Conservation (phyloP, 2,797 vertebrate species). For the Enteromius fasciolatus region DNA sequence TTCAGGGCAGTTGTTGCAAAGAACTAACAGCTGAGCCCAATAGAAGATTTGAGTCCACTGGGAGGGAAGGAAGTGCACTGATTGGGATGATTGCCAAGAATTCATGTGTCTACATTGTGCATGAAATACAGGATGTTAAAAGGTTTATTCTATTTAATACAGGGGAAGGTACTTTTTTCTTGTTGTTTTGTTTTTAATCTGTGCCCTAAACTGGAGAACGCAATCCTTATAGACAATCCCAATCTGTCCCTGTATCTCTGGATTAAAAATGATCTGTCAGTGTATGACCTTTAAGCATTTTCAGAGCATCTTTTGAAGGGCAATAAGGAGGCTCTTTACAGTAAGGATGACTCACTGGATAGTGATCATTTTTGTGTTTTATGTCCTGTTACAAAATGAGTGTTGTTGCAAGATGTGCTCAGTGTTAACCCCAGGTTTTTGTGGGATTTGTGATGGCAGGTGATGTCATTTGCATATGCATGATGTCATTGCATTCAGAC, state of each 20-base stretch:
- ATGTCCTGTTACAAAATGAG: neutral
- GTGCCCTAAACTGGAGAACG: neutral
- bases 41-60: slow-evolving; percentile 23
- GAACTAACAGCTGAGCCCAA: slow-evolving; percentile 44
- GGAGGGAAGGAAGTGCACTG: slow-evolving; percentile 41
- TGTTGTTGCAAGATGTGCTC: neutral
- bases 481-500: too few relatives aligned
- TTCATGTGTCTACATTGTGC: slow-evolving; percentile 26
- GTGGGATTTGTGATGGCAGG: too few relatives aligned
- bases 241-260: slow-evolving; percentile 3
- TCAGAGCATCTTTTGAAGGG: neutral
- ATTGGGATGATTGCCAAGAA: slow-evolving; percentile 36
- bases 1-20: slow-evolving; percentile 58
- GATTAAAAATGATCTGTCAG: neutral
- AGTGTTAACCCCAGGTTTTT: too few relatives aligned
- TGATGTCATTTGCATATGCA: too few relatives aligned
- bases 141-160: slow-evolving; percentile 20
- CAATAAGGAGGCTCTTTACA: neutral
- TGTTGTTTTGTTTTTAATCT: neutral
- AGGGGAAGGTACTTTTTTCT: neutral
- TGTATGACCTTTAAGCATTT: neutral
- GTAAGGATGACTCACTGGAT: neutral
- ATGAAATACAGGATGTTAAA: slow-evolving; percentile 24
- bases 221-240: neutral
- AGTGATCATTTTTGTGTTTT: neutral